Evolutionary conservation across 1,140 invertebrate genomes (phyloP).

Genomic region (Schlechtendalia chinensis): DNA sequence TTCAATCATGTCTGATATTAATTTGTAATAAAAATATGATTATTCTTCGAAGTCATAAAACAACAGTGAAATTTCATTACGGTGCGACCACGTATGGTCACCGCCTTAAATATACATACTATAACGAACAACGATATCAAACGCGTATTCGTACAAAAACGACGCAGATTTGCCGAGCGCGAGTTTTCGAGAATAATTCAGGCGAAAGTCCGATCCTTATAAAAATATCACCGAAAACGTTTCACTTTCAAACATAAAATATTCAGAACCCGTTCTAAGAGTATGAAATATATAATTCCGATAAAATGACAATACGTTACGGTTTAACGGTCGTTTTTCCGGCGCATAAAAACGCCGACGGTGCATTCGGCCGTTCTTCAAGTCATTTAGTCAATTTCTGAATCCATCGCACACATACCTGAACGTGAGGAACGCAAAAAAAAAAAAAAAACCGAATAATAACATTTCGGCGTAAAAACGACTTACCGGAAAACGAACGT

Average conservation of each 20-base stretch:
- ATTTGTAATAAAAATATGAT: background rate
- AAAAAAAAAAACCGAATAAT: too few relatives aligned
- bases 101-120: background rate
- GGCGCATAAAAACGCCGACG: too few relatives aligned
- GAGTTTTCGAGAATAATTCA: background rate
- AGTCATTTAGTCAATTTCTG: too few relatives aligned
- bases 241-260: background rate
- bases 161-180: background rate
- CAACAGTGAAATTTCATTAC: background rate
- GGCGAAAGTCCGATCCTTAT: conserved; percentile 6
- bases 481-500: conserved; percentile 22
- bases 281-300: background rate
- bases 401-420: too few relatives aligned
- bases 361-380: too few relatives aligned
- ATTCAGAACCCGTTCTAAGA: background rate
- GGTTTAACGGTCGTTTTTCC: too few relatives aligned
- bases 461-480: too few relatives aligned
- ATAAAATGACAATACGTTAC: background rate
- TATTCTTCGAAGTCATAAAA: background rate
- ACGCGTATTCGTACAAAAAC: background rate
- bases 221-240: background rate
- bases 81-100: background rate
- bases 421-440: too few relatives aligned
- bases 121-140: background rate
- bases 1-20: background rate